Percentiles rank a stretch among this genome's conserved stretches.
Evolutionary conservation across 2,113 vertebrate species (phyloP).

Genomic region (Pimephales promelas): DNA sequence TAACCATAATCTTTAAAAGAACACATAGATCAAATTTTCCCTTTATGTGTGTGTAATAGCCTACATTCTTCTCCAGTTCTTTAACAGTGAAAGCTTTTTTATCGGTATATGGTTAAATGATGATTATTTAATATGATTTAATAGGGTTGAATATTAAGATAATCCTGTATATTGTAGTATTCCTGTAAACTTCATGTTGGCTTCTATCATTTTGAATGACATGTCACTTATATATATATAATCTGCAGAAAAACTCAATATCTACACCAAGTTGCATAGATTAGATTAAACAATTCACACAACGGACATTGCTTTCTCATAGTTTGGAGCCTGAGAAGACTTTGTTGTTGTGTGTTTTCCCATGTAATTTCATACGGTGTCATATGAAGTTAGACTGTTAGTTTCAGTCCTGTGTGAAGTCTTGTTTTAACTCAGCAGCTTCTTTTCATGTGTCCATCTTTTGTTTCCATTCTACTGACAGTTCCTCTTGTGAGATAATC

Average conservation of each 20-base stretch:
- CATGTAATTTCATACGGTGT: background rate
- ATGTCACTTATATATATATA: no score
- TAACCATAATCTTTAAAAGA: background rate
- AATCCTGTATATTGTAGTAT: background rate
- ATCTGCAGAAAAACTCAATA: background rate
- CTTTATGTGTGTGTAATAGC: background rate
- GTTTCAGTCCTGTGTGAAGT: background rate
- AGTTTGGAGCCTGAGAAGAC: background rate
- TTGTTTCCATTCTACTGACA: slow-evolving; percentile 34
- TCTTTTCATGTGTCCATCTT: slow-evolving; percentile 37
- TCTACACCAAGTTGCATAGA: background rate
- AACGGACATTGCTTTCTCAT: background rate
- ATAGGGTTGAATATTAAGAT: no score
- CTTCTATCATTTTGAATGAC: background rate
- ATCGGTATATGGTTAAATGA: background rate
- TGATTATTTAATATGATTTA: no score
- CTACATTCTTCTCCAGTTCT: background rate
- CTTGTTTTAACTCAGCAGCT: slow-evolving; percentile 21
- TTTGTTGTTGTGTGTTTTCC: background rate
- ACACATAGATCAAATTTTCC: background rate
- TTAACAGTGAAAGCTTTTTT: background rate
- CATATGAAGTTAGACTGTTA: background rate
- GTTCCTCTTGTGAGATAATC: slow-evolving; percentile 35
- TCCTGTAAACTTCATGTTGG: background rate
- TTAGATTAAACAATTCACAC: background rate